Conservation (phyloP, 1,140 invertebrate genomes). For the Meloidogyne exigua region DNA sequence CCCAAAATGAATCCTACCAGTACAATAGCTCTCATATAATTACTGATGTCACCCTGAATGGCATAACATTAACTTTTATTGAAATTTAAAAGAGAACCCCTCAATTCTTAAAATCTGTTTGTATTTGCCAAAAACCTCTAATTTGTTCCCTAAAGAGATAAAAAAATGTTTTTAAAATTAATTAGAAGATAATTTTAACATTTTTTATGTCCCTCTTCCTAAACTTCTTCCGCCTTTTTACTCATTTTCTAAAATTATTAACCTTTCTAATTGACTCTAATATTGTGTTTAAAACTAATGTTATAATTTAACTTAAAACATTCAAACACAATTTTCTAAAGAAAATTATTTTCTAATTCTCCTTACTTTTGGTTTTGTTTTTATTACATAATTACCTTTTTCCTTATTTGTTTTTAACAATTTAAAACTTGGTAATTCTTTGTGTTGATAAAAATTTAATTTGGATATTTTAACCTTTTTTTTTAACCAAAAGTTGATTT, state of each 20-base stretch:
- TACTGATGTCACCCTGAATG: conserved; percentile 36
- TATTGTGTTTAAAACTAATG: too few relatives aligned
- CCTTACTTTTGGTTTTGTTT: neutral
- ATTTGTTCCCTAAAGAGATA: too few relatives aligned
- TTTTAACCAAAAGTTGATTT: neutral
- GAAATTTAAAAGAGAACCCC: conserved; percentile 35
- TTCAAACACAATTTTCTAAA: too few relatives aligned
- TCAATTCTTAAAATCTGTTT: neutral
- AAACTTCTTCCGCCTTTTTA: neutral
- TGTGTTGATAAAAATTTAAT: neutral
- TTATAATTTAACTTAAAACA: too few relatives aligned
- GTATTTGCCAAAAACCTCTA: neutral
- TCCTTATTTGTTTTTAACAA: neutral
- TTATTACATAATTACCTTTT: neutral
- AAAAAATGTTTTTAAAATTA: too few relatives aligned
- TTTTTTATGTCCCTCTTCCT: neutral
- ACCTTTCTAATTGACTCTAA: too few relatives aligned
- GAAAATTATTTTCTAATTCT: too few relatives aligned
- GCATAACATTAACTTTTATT: conserved; percentile 30
- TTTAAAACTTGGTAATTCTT: neutral
- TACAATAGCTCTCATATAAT: conserved; percentile 32
- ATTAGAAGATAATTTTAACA: too few relatives aligned
- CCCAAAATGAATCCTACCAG: conserved; percentile 32
- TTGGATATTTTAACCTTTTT: neutral
- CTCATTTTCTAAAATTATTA: neutral